A percentile compares a stretch with the other conserved stretches of the same genome.
Conservation (phyloP, 2,797 vertebrate species). For the Petrocephalus sullivani region DNA sequence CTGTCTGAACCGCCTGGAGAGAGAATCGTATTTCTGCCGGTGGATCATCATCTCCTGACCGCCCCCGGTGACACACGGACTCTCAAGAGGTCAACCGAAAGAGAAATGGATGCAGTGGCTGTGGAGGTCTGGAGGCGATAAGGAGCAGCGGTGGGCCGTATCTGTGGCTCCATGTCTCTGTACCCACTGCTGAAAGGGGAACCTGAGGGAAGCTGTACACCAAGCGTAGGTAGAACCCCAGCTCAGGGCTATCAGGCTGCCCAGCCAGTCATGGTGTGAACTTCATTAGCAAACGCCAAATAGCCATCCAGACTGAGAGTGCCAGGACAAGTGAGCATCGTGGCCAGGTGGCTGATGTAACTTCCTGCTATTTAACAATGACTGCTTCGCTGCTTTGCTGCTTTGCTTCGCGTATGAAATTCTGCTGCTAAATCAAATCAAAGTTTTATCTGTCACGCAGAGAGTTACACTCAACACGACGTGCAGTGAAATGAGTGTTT, state of each 20-base stretch:
- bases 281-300: background rate
- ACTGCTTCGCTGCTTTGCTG: background rate
- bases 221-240: background rate
- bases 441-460: background rate
- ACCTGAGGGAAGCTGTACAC: background rate
- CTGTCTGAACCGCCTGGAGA: slow-evolving; percentile 41
- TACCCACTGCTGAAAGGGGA: background rate
- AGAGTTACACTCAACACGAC: background rate
- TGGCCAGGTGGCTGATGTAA: background rate
- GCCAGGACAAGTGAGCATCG: background rate
- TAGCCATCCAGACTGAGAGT: background rate
- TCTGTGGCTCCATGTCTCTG: background rate
- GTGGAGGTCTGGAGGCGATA: background rate
- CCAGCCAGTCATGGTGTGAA: background rate
- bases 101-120: slow-evolving; percentile 25
- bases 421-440: background rate
- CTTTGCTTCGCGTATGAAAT: background rate
- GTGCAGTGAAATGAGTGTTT: background rate
- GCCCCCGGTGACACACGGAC: slow-evolving; percentile 34
- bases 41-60: slow-evolving; percentile 52
- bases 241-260: background rate
- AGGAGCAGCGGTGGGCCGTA: background rate
- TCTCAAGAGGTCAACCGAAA: slow-evolving; percentile 50
- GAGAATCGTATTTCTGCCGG: slow-evolving; percentile 39
- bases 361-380: background rate